These are phyloP conservation scores for Delphinus delphis DNA, from an alignment of 2,113 vertebrate species.

Conservation along the genomic window DNA sequence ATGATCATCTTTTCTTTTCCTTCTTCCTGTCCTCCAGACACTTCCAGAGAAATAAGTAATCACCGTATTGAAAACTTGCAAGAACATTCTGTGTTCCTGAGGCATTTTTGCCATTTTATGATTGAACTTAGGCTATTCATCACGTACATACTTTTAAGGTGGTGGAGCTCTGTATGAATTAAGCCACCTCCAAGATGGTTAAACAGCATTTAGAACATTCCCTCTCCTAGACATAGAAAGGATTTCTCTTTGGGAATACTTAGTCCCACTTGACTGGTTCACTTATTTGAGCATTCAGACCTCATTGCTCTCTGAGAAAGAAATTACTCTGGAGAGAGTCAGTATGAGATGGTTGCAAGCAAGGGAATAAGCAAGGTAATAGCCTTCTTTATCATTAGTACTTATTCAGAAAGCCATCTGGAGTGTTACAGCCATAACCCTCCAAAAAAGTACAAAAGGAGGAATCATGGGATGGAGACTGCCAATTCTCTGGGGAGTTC, in stretches of 20 bases:
- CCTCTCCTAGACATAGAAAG: not conserved
- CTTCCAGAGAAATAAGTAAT: not conserved
- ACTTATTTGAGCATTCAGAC: not conserved
- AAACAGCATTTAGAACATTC: not conserved
- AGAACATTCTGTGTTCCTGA: not conserved
- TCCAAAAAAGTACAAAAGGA: not conserved
- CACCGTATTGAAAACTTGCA: not conserved
- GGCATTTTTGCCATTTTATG: not conserved
- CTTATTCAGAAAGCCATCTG: conserved; percentile 36
- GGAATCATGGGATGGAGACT: not conserved
- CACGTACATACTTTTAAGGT: not conserved
- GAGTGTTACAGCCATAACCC: not conserved
- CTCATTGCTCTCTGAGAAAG: conserved; percentile 6
- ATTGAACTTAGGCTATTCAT: not conserved
- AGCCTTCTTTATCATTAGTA: conserved; percentile 6
- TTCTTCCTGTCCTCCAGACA: not conserved
- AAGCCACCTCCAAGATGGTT: not conserved
- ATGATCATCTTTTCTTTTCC: not conserved
- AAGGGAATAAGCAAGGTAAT: conserved; percentile 1
- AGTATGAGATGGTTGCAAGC: not conserved
- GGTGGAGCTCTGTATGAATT: not conserved
- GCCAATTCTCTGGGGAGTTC: not conserved
- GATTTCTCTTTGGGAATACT: not conserved
- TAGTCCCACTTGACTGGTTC: not conserved
- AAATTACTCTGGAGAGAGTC: conserved; percentile 26